Evolutionary conservation across 2,113 vertebrate genomes (phyloP).

Genomic region (Mastomys natalensis): DNA sequence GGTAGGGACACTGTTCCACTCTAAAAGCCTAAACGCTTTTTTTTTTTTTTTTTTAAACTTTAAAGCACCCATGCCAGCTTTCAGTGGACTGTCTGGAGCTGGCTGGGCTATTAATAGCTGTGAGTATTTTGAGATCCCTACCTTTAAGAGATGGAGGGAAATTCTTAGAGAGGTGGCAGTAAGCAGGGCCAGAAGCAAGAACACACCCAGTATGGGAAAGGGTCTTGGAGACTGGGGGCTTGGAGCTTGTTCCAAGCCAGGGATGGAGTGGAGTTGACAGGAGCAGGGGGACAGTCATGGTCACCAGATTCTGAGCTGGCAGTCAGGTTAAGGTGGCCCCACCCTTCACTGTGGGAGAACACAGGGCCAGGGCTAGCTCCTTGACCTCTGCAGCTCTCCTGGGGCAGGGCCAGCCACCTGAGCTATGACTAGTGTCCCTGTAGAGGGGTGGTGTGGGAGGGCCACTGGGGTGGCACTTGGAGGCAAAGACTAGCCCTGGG

Average conservation of each 20-base stretch:
- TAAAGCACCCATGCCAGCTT: conserved; percentile 70
- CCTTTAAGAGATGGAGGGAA: conserved; percentile 72
- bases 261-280: neutral
- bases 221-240: neutral
- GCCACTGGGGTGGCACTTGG: conserved; percentile 54
- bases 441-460: conserved; percentile 70
- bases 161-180: conserved; percentile 82
- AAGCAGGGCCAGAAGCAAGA: conserved; percentile 59
- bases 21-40: conserved; percentile 57
- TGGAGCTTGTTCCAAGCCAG: conserved; percentile 19
- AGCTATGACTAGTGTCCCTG: conserved; percentile 62
- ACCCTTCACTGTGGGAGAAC: conserved; percentile 64
- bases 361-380: conserved; percentile 27
- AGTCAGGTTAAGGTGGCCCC: conserved; percentile 45
- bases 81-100: conserved; percentile 57
- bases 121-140: conserved; percentile 80
- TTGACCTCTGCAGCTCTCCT: conserved; percentile 70
- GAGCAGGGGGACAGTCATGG: neutral
- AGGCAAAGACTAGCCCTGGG: conserved; percentile 39
- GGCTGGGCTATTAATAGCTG: conserved; percentile 78
- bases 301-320: conserved; percentile 53
- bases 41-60: neutral
- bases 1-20: neutral
- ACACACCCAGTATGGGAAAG: conserved; percentile 9
- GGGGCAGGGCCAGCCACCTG: conserved; percentile 73